A percentile compares a stretch with the other conserved stretches of the same genome.
These are phyloP conservation scores for Trachelipus rathkii DNA, from an alignment of 1,140 invertebrate species.

Conservation along the genomic window DNA sequence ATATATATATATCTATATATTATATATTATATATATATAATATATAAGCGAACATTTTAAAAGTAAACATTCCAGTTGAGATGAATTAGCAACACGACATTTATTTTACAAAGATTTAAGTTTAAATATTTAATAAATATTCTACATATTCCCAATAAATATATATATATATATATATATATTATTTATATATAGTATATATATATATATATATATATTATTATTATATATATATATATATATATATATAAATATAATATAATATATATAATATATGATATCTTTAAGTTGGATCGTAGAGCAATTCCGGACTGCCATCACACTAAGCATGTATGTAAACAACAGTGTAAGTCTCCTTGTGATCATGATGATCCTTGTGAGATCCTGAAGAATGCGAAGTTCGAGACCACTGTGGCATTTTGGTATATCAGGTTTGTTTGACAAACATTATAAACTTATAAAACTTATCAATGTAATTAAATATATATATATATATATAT, in stretches of 20 bases:
- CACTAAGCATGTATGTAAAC: constrained; percentile 46
- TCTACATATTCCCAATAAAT: constrained; percentile 57
- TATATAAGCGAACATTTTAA: too few species aligned
- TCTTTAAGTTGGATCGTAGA: constrained; percentile 48
- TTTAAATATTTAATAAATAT: constrained; percentile 51
- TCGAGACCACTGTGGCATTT: constrained; percentile 71
- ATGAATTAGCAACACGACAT: too few species aligned
- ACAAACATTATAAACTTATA: neutral
- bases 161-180: constrained; percentile 15
- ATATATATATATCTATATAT: constrained; percentile 10
- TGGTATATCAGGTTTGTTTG: constrained; percentile 61
- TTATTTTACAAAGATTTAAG: too few species aligned
- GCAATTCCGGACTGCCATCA: constrained; percentile 47
- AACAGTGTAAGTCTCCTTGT: constrained; percentile 46
- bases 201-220: constrained; percentile 26
- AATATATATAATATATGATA: constrained; percentile 15
- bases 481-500: constrained; percentile 27
- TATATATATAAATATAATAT: constrained; percentile 11
- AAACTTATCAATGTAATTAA: neutral
- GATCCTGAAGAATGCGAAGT: constrained; percentile 73
- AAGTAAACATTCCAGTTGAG: too few species aligned
- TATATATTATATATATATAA: too few species aligned
- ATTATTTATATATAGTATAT: constrained; percentile 8
- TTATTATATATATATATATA: constrained; percentile 23
- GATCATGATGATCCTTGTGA: constrained; percentile 66